A percentile compares a stretch with the other conserved stretches of the same genome.
Conservation (phyloP, 35 echinoderm and acorn worm genomes). For the Lytechinus variegatus region DNA sequence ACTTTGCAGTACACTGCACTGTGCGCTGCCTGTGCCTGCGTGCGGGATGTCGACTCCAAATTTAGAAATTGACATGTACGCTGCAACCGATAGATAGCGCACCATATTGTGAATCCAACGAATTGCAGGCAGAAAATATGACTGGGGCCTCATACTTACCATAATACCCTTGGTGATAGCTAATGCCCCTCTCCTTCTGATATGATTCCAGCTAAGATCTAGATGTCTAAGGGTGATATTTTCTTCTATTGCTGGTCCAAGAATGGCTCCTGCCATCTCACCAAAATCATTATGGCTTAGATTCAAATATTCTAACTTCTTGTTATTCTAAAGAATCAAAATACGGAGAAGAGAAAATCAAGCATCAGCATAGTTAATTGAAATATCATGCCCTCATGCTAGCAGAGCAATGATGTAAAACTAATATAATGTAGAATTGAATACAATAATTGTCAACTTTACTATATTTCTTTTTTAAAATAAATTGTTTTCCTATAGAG, state of each 20-base stretch:
- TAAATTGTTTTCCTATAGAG: no score
- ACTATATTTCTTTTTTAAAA: no score
- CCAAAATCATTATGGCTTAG: slow-evolving; percentile 94
- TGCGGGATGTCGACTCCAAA: no score
- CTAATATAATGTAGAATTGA: not conserved
- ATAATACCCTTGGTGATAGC: slow-evolving; percentile 85
- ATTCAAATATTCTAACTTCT: slow-evolving; percentile 89
- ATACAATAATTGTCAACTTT: not conserved
- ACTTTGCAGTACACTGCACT: no score
- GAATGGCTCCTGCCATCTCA: slow-evolving; percentile 78
- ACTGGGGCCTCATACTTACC: slow-evolving; percentile 54
- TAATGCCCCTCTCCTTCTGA: slow-evolving; percentile 89
- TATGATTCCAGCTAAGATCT: slow-evolving; percentile 98
- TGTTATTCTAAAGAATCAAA: slow-evolving; percentile 81
- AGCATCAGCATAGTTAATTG: not conserved
- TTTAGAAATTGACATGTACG: no score
- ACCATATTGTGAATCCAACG: no score
- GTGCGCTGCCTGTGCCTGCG: no score
- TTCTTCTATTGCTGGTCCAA: slow-evolving; percentile 92
- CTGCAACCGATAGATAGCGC: no score
- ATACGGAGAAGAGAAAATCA: not conserved
- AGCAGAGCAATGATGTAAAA: not conserved
- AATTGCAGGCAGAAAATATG: no score
- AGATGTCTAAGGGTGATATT: slow-evolving; percentile 90
- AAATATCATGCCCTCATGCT: not conserved